phyloP scores from a whole-genome alignment of 2,888 invertebrate genomes.

The Eilema sororculum region DNA sequence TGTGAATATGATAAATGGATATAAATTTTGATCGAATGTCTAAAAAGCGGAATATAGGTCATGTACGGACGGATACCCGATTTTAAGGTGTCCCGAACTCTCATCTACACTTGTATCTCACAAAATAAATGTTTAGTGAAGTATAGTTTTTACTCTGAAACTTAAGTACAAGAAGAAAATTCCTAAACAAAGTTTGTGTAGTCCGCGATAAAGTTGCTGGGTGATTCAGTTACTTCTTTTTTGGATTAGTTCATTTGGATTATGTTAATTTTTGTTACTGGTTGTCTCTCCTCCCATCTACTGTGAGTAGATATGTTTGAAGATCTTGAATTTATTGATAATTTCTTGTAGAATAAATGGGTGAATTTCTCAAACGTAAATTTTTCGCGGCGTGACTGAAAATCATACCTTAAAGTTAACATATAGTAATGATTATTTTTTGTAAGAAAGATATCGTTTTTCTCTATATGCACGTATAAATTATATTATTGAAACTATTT shows the following conservation, averaged over 20 bases:
- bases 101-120: background rate
- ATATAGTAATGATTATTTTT: no score
- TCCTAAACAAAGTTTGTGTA: background rate
- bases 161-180: background rate
- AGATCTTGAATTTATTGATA: no score
- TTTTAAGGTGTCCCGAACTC: background rate
- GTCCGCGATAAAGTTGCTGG: background rate
- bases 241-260: background rate
- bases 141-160: background rate
- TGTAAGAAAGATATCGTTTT: no score
- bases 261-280: background rate
- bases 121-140: background rate
- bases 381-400: no score
- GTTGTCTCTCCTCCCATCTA: no score
- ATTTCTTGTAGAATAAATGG: no score
- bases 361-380: no score
- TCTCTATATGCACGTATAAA: no score
- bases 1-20: constrained; percentile 46
- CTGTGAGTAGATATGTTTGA: no score
- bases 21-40: constrained; percentile 36
- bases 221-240: background rate
- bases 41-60: constrained; percentile 35
- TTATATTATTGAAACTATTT: no score
- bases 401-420: no score
- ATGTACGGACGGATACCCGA: constrained; percentile 1